Conservation (phyloP, 2,888 invertebrate species). For the Auanema freiburgensis region DNA sequence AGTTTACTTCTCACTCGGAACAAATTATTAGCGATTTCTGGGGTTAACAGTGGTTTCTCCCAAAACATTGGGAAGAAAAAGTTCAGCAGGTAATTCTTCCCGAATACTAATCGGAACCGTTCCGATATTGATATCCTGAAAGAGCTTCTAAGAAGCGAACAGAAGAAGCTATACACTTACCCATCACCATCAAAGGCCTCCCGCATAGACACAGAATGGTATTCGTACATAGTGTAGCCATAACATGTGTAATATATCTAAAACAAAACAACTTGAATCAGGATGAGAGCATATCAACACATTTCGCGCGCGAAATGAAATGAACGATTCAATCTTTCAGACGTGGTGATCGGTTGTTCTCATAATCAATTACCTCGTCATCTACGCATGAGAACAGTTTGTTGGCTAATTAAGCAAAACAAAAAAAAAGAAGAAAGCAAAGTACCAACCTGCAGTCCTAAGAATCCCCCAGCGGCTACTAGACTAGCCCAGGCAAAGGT, state of each 20-base stretch:
- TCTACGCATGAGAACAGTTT: too few species aligned
- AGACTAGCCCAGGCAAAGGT: constrained; percentile 45
- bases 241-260: constrained; percentile 59
- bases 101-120: constrained; percentile 61
- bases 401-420: background rate
- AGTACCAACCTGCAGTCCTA: constrained; percentile 49
- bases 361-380: too few species aligned
- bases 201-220: constrained; percentile 49
- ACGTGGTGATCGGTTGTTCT: background rate
- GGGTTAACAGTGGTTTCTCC: constrained; percentile 41
- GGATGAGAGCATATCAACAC: background rate
- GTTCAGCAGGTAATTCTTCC: constrained; percentile 55
- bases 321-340: background rate
- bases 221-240: constrained; percentile 63
- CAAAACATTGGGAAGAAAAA: constrained; percentile 55
- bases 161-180: constrained; percentile 12
- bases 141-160: background rate
- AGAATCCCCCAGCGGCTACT: constrained; percentile 51
- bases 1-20: constrained; percentile 45
- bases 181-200: constrained; percentile 59
- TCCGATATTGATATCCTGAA: constrained; percentile 31
- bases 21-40: constrained; percentile 47
- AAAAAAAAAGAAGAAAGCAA: constrained; percentile 1
- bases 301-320: background rate
- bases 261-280: constrained; percentile 12